Evolutionary conservation across 2,888 invertebrate species (phyloP), one percentile per base, ranked within the genome.

Genomic region (Kuschelorhynchus macadamiae): DNA sequence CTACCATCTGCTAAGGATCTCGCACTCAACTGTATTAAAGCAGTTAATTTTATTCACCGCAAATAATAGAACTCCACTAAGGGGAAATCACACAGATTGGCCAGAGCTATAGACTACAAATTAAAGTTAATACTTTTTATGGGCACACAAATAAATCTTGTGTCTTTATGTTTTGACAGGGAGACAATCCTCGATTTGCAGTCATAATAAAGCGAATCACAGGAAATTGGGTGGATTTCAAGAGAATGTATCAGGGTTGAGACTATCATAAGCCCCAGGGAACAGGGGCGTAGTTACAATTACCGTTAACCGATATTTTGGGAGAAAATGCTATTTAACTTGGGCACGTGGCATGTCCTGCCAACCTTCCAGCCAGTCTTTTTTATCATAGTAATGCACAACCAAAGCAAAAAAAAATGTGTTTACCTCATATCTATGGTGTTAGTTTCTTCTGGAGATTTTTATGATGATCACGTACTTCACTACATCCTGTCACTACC

Each of bases 151-250:
- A 67, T 67, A 67, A 67, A 67, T 67, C 67, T 67, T 67, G 49
- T 17, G 67, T 67, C 60, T 67, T 67, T 67, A 67, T 80, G 78
- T 79, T 80, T 77, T 80, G 80, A 80, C 79, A 75, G 74, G 73
- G 74, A 72, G 70, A 76, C 76, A 77, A 76, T 74, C 77, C 77
- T 73, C 75, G 74, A 78, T 79, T 78, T 76, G 78, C 78, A 74
- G 74, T 72, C 74, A 71, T 76, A 78, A 78, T 76, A 73, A 76
- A 75, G 72, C 72, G 74, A 74, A 76, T 76, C 75, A 74, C 71
- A 75, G 32, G 36, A 44, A 52, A 61, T 61, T 25, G 61, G 50
- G 39, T 50, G 33, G 30, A 44, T 44, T 53, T 36, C 11, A n/a
- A 12, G 18, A 20, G 33, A 20, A 20, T 21, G 32, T 50, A 41